Base-by-base conservation (phyloP, 2,797 vertebrate species). In the Danio choprae region DNA sequence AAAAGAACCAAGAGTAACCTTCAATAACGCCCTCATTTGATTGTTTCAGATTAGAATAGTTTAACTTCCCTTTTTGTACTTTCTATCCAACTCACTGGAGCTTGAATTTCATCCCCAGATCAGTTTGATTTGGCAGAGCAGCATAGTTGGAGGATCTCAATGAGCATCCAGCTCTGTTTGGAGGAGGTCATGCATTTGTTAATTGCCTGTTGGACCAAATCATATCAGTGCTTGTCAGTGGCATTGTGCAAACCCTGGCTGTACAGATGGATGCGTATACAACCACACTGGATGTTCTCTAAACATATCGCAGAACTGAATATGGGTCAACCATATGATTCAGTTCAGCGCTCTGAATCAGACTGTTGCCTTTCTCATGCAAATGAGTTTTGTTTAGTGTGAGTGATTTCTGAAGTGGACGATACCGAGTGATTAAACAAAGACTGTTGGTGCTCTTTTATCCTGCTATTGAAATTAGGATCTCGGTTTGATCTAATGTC, bases 141-240 rank as follows among this genome's bases (percentile, higher is more conserved):
- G 40, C 13, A 69, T 22, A 29, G 59, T 46, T 74, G 36, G 10
- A 10, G 75, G 64, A 48, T 73, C 41, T 76, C 65, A 41, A 22
- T 75, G 29, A 75, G 68, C 68, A 46, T 55, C 62, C 11, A 74
- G 70, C 63, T 70, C 63, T 77, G 73, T 64, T 63, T 60, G 43
- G 67, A 70, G 51, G 58, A 77, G 36, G 69, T 82, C 75, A 74
- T 77, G 79, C 67, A 65, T 79, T 77, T 73, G 56, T 80, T 83
- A 85, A 86, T 84, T 80, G 77, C 43, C 40, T 80, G 74, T 82
- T 86, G 82, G 77, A 68, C 68, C 38, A 76, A 77, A 82, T 84
- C 74, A 64, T 81, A 84, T 84, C 74, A 81, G 56, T 78, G 63
- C 74, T 74, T 77, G 63, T 78, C 79, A 84, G 74, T 73, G 46